Percentiles rank a stretch among this genome's conserved stretches.
Evolutionary conservation across 2,888 invertebrate species (phyloP).

Genomic region (Lamellibrachia satsuma): DNA sequence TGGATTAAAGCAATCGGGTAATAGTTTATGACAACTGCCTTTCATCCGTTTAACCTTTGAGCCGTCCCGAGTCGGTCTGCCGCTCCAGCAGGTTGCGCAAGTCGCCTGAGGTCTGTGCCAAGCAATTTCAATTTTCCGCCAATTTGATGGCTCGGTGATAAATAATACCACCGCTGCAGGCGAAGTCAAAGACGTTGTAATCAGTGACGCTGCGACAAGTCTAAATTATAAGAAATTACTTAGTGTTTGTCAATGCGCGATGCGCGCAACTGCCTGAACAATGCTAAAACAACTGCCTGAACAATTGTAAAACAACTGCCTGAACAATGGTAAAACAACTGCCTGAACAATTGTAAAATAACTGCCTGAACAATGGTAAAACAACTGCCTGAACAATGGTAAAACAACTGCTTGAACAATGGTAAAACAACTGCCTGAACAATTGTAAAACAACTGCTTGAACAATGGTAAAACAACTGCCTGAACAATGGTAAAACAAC

Average conservation of each 20-base stretch:
- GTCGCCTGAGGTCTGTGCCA: neutral
- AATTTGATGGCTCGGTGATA: neutral
- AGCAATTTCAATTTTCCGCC: conserved; percentile 12
- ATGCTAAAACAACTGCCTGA: neutral
- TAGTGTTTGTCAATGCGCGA: neutral
- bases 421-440: neutral
- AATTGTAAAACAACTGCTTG: neutral
- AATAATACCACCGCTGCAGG: neutral
- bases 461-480: neutral
- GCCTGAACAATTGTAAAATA: neutral
- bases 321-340: neutral
- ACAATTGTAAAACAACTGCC: neutral
- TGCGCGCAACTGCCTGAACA: neutral
- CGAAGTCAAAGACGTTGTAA: neutral
- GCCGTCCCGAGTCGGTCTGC: neutral
- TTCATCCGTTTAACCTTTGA: conserved; percentile 17
- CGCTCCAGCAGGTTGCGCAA: neutral
- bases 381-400: neutral
- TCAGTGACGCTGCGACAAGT: neutral
- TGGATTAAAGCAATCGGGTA: neutral
- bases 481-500: neutral
- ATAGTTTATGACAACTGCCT: conserved; percentile 17
- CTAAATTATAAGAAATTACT: neutral
- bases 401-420: neutral
- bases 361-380: neutral